Evolutionary conservation across 2,888 invertebrate species (phyloP), one percentile per base, ranked within the genome.

Genomic region (Monochamus alternatus): DNA sequence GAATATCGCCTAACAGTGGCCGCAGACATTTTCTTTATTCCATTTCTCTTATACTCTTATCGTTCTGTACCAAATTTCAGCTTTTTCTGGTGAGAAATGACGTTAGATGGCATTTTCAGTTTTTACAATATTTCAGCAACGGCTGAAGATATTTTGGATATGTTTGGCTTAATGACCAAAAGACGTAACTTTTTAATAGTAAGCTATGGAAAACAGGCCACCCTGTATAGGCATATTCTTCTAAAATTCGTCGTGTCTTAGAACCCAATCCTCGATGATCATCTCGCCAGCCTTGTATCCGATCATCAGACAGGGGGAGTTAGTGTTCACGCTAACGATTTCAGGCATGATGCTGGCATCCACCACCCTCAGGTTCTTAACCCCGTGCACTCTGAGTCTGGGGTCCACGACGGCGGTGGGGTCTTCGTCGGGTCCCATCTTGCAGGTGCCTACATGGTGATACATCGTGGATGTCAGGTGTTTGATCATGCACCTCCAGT

Each of bases 291-390:
- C 91, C 78, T 90, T 91, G 79, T 90, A 89, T 1, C 90, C 91
- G 32, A 91, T 89, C 87, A 88, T 87, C 14, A 88, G 84, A 2
- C 83, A 75, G 0, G 88, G 83, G 3, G 91, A 92, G 86, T 92
- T 91, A 0, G 91, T 92, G 81, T 93, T 92, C 0, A 90, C 92
- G 69, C 91, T 90, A 0, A 90, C 87, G 44, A 93, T 94, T 0
- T 88, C 91, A 0, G 96, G 96, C 95, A 96, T 96, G n/a, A 96
- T 90, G 81, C 95, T 95, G 0, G 93, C 95, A 86, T 96, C 96
- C 4, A 95, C 91, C 0, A 96, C 94, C 31, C 96, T 90, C 7
- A 96, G 89, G 0, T 91, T 90, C 3, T 89, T 87, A 0, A 96
- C 88, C 0, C 95, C 95, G 75, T 93, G 91, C 0, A 95, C 94